Base-by-base conservation (phyloP, 1,140 invertebrate genomes). In the Cotesia glomerata region DNA sequence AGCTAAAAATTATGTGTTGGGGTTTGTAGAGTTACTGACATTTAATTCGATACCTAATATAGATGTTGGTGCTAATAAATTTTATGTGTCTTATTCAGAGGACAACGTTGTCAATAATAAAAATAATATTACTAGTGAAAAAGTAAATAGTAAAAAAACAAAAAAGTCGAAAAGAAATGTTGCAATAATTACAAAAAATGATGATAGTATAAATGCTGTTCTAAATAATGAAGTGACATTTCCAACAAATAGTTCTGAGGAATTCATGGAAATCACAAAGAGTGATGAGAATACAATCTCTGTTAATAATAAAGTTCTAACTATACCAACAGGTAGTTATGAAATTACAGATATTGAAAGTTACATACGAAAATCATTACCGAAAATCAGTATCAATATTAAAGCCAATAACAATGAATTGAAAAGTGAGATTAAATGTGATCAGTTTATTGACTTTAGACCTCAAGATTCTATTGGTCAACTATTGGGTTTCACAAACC, bases 31-130 rank as follows among this genome's bases (percentile, higher is more conserved):
- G 71, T 78, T 84, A 72, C 56, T 81, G 67, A 81, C 77, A 52
- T 83, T 81, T 63, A 79, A 85, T 77, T 80, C 80, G 13, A 83
- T 84, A n/a, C 80, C 78, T 9, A 82, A 83, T 75, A 77, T 82
- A 39, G 73, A 78, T 75, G 26, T 64, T 26, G 62, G 74, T 32
- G 77, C 79, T 56, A 82, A 84, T 79, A 74, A 81, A 72, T 83
- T 84, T 78, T 76, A 83, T 73, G 39, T 67, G 26, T 26, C 26
- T 26, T 26, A 26, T 26, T 26, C 26, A 26, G 26, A 26, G 26
- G 26, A 26, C 1, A 26, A 26, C 1, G 1, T 26, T 2, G 26
- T 3, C 3, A 7, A 18, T 56, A 36, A 7, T 16, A 36, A 49
- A 61, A 62, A 62, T n/a, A 13, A 13, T 14, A 14, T n/a, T 5